Evolutionary conservation across 1,140 invertebrate genomes (phyloP).

Genomic region (Calephelis nemesis): DNA sequence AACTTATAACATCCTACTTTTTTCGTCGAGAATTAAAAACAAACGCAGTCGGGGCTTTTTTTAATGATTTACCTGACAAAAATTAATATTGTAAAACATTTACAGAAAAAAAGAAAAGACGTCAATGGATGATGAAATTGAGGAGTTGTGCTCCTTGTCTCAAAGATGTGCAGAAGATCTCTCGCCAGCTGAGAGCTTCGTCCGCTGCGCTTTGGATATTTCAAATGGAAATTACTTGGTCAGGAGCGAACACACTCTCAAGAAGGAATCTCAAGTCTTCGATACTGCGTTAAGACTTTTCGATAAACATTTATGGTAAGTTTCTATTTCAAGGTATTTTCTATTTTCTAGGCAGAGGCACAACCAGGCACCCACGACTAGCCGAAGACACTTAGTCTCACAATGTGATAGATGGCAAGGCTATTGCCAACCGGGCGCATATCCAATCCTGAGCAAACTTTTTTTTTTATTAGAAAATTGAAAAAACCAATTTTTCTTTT

Average conservation of each 20-base stretch:
- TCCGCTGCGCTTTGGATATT: conserved; percentile 50
- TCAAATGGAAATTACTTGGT: conserved; percentile 52
- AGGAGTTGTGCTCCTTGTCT: conserved; percentile 53
- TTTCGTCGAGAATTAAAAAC: too few species aligned
- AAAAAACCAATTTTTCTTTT: too few species aligned
- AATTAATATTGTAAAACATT: not conserved
- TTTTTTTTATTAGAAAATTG: too few species aligned
- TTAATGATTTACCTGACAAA: too few species aligned
- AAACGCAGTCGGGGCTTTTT: too few species aligned
- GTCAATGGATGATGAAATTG: conserved; percentile 53
- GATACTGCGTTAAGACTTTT: conserved; percentile 52
- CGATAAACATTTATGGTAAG: conserved; percentile 62
- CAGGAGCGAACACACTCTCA: conserved; percentile 56
- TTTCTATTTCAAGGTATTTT: not conserved
- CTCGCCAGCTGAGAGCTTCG: conserved; percentile 52
- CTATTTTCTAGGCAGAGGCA: too few species aligned
- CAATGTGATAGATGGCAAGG: too few species aligned
- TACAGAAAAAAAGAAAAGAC: conserved; percentile 54
- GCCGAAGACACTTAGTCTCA: too few species aligned
- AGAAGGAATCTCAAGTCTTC: conserved; percentile 47
- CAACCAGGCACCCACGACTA: too few species aligned
- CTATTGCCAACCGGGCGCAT: too few species aligned
- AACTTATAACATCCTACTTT: too few species aligned
- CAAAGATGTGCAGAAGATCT: conserved; percentile 43
- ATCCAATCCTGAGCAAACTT: too few species aligned